Base-by-base conservation (phyloP, 2,113 vertebrate species). In the Xenus cinereus region DNA sequence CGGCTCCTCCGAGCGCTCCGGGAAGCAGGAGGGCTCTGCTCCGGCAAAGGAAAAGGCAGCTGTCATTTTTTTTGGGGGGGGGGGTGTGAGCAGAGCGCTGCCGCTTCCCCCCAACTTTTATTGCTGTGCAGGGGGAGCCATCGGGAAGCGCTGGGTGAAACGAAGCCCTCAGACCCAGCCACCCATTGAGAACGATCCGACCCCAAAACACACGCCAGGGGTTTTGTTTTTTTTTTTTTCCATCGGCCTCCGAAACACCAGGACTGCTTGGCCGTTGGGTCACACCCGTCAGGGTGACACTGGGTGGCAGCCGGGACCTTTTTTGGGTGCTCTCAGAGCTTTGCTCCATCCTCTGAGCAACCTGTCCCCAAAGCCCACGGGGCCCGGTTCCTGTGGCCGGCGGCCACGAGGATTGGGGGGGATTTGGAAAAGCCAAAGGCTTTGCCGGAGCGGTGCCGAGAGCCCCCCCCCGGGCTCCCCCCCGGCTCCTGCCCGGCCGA, bases 1-100 rank as follows among this genome's bases (percentile, higher is more conserved):
- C 6, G 4, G 59, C 37, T 94, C 15, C 50, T 26, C 23, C 0
- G 0, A 45, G 64, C 1, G 0, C 48, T 53, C 46, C 3, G 10
- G 81, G 53, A 62, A 80, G 68, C 66, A 6, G 71, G 37, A 91
- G 43, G 19, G 66, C n/a, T 89, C 66, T 30, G 62, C 67, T 83
- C 35, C 12, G 2, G 59, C 22, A 51, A 56, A 87, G 41, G 51
- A 71, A 78, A 87, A 21, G 26, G 33, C 32, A 71, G 32, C 27
- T 63, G 18, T 16, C 37, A 23, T 41, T 13, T 69, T 8, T 45
- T 45, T 46, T 18, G 17, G 45, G 45, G 45, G 7, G 32, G 4
- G 12, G 35, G 27, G 9, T 32, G 33, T 30, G 16, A 68, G 35
- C 1, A 1, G 51, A 63, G 46, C 0, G 0, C 33, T 73, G 50